These are phyloP conservation scores for Micrasema minimum DNA, from an alignment of 1,140 invertebrate genomes.

Conservation along the genomic window DNA sequence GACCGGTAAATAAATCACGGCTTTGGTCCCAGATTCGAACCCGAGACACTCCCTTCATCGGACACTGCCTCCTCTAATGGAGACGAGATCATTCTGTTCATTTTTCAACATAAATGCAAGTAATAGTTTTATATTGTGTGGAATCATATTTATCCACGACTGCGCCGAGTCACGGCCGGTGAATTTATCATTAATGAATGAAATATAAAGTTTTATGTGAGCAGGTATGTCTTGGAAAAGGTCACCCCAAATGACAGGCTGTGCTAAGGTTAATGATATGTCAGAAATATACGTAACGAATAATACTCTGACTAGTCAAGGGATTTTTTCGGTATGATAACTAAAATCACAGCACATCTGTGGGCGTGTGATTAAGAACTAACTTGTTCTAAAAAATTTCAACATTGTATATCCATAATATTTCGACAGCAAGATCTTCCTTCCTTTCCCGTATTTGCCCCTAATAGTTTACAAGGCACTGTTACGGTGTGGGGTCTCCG, in stretches of 20 bases:
- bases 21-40: background rate
- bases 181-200: conserved; percentile 48
- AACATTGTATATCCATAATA: no score
- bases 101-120: conserved; percentile 51
- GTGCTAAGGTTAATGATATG: conserved; percentile 51
- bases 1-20: conserved; percentile 31
- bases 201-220: conserved; percentile 26
- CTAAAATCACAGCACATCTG: no score
- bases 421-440: no score
- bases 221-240: conserved; percentile 45
- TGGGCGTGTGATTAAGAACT: no score
- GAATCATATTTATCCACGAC: conserved; percentile 27
- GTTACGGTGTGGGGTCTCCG: no score
- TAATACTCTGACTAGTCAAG: conserved; percentile 1
- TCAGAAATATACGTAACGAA: conserved; percentile 18
- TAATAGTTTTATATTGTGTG: conserved; percentile 48
- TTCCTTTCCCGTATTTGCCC: no score
- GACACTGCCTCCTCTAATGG: conserved; percentile 34
- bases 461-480: no score
- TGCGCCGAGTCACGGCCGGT: conserved; percentile 45
- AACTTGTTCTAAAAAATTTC: no score
- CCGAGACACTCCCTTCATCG: background rate
- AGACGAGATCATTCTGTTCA: conserved; percentile 31
- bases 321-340: no score
- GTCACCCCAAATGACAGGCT: conserved; percentile 46